Base-by-base conservation (phyloP, 2,113 vertebrate genomes). In the Morone saxatilis region DNA sequence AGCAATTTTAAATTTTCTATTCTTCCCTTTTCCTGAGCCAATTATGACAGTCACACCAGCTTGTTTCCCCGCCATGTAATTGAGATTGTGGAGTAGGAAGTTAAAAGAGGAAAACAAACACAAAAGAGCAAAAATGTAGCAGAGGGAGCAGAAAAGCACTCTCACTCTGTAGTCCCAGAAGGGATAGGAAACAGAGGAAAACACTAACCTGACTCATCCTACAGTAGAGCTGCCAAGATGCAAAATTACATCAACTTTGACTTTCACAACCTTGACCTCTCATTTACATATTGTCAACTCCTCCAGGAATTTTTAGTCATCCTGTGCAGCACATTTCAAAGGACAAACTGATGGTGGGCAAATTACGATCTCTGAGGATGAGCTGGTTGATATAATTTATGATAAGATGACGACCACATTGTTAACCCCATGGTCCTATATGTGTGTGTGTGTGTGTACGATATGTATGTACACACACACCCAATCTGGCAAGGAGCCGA, bases 231-330 rank as follows among this genome's bases (percentile, higher is more conserved):
- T 81, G 80, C 86, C 87, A 85, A 89, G 41, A 90, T 87, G 77
- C 74, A 83, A 86, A 87, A 89, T 89, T 25, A 88, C 85, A 87
- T 80, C 84, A 84, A 80, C 78, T 88, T 36, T 91, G 87, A 90
- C 83, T 63, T 67, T 40, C 17, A 79, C 76, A 85, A 92, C 88
- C 83, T 90, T 92, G 91, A 92, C 87, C 87, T 79, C 69, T 81
- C 41, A 76, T 87, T 86, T 84, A 82, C 88, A 89, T 91, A 84
- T 78, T 82, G 87, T 90, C 78, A 86, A 80, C 68, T 90, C 81
- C 84, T 86, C n/a, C 31, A 71, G 88, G 90, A 88, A 48, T 71
- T 47, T 80, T 65, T 63, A 66, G n/a, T 83, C 76, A 70, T 85
- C 81, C 79, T 78, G 83, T 80, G 76, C 84, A 73, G 79, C 51